Conservation (phyloP, 2,888 invertebrate species). For the Orthonevra nobilis region DNA sequence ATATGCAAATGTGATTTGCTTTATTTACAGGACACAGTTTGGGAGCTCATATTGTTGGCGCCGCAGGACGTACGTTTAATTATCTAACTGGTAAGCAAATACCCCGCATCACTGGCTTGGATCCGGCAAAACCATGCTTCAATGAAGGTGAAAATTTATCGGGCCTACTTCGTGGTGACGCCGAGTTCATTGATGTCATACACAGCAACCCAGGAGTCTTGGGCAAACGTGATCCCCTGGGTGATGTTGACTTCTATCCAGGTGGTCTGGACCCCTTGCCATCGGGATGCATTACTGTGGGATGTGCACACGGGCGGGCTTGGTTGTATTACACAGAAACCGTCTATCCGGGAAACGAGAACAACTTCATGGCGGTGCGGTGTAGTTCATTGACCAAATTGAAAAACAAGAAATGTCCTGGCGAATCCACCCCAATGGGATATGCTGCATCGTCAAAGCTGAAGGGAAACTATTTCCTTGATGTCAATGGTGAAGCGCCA, state of each 20-base stretch:
- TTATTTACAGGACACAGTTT: slow-evolving; percentile 76
- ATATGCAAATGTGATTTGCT: not conserved
- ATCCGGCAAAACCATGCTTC: slow-evolving; percentile 79
- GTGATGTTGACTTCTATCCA: slow-evolving; percentile 78
- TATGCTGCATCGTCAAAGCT: slow-evolving; percentile 72
- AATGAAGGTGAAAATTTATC: slow-evolving; percentile 75
- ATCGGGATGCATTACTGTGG: slow-evolving; percentile 74
- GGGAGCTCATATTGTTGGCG: slow-evolving; percentile 78
- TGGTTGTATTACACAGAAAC: slow-evolving; percentile 76
- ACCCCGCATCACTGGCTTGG: slow-evolving; percentile 77
- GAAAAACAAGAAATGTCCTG: slow-evolving; percentile 74
- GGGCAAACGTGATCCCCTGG: slow-evolving; percentile 75
- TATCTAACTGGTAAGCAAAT: slow-evolving; percentile 74
- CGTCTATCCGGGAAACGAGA: slow-evolving; percentile 75
- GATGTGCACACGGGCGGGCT: slow-evolving; percentile 76
- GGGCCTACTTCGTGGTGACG: slow-evolving; percentile 76
- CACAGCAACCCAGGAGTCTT: slow-evolving; percentile 77
- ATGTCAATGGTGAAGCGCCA: slow-evolving; percentile 74
- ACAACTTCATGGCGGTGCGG: slow-evolving; percentile 73
- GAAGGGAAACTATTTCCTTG: slow-evolving; percentile 78
- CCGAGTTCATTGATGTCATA: slow-evolving; percentile 76
- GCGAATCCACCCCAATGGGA: slow-evolving; percentile 76
- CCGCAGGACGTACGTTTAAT: slow-evolving; percentile 76
- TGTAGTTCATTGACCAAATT: slow-evolving; percentile 74
- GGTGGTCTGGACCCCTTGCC: slow-evolving; percentile 75